Evolutionary conservation across 1,140 invertebrate genomes (phyloP).

Genomic region (Zaprionus gabonicus): DNA sequence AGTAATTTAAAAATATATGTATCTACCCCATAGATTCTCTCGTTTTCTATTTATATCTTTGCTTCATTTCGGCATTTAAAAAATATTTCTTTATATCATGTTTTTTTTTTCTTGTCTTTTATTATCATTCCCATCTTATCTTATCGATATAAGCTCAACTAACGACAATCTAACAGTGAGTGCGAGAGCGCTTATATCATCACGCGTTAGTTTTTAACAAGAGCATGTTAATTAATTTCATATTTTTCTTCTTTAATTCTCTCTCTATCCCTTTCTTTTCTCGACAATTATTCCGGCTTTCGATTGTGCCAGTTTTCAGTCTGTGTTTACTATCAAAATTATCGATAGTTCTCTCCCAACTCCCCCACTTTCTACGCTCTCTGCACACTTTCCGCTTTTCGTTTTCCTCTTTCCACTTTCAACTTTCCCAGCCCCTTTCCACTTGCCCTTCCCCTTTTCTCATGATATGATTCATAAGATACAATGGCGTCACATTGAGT

Average conservation of each 20-base stretch:
- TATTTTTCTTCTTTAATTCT: background rate
- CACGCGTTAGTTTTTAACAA: conserved; percentile 13
- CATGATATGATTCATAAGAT: conserved; percentile 41
- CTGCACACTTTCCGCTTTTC: background rate
- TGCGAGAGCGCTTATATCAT: background rate
- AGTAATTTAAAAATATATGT: background rate
- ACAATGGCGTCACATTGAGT: conserved; percentile 65
- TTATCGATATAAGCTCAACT: conserved; percentile 10
- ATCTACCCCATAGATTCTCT: background rate
- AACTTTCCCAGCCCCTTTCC: background rate
- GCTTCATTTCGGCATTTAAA: background rate
- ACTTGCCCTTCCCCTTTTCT: background rate
- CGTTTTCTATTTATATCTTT: conserved; percentile 5
- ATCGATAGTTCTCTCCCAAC: conserved; percentile 6
- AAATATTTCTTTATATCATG: conserved; percentile 10
- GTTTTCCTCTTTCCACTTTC: background rate
- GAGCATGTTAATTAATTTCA: conserved; percentile 5
- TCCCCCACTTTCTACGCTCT: background rate
- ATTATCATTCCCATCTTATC: conserved; percentile 9
- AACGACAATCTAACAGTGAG: background rate
- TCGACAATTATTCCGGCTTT: background rate
- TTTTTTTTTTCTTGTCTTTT: background rate
- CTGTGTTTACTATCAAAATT: conserved; percentile 5
- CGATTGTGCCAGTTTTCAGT: background rate
- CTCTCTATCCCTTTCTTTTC: background rate